Base-by-base conservation (phyloP, 2,888 invertebrate species). In the Helicoverpa assulta region DNA sequence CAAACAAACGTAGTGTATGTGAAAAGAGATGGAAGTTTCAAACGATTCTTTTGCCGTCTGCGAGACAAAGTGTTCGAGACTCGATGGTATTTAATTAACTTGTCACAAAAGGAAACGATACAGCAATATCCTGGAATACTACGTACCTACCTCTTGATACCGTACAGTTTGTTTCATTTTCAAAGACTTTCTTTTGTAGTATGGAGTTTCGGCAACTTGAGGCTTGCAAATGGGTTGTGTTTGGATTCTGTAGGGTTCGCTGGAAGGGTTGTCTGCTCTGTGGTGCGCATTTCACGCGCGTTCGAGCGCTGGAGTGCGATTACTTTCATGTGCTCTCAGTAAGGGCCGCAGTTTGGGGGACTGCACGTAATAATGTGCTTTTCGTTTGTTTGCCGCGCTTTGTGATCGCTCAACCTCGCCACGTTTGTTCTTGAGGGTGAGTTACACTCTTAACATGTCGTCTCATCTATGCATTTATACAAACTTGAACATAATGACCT, bases 221-320 rank as follows among this genome's bases (percentile, higher is more conserved):
- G 26, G 33, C 54, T 10, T 12, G 58, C 10, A 21, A 43, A 68
- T 33, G 10, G 19, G 16, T n/a, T 59, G 14, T 33, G 33, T 62
- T 51, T 51, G 5, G 40, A 52, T 54, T 54, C 5, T 21, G 33
- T 55, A 5, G 18, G 26, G 58, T 51, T 54, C 63, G 6, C 18
- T 14, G 18, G 54, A 8, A 60, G 76, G 54, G 57, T 37, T 62
- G 58, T 82, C 72, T 81, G 72, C 67, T 71, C 76, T 56, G 72
- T 21, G 77, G 78, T 75, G 67, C 72, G 59, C 79, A 83, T 86
- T 89, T 88, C 80, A 87, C 85, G 90, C 87, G 78, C 76, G 80
- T 82, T 86, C 81, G 82, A 85, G 65, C 78, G 60, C 67, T 74
- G 71, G 69, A 84, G 84, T 79, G 82, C 76, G 84, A 84, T 89